Percentiles rank a stretch among this genome's conserved stretches.
Evolutionary conservation across 2,888 invertebrate genomes (phyloP).

Genomic region (Nezara viridula): DNA sequence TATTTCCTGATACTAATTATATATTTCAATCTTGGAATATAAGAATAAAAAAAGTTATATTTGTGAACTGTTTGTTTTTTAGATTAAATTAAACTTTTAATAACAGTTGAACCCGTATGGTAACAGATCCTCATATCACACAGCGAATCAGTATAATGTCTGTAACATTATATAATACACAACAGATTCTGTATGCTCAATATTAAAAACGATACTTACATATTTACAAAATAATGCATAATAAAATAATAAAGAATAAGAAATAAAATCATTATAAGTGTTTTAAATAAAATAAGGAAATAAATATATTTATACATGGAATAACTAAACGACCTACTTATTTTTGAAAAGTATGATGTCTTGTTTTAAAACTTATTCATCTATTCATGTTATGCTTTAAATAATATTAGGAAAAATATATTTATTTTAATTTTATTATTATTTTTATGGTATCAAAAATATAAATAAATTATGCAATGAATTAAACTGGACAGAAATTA

Average conservation of each 20-base stretch:
- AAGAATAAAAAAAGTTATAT: background rate
- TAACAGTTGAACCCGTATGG: background rate
- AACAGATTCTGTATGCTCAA: background rate
- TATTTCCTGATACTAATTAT: background rate
- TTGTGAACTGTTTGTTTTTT: background rate
- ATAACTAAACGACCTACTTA: background rate
- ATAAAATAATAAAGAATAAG: background rate
- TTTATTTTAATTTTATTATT: background rate
- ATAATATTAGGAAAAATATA: no score
- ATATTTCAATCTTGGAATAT: background rate
- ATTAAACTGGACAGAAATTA: background rate
- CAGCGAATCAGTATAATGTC: background rate
- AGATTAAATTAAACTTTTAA: background rate
- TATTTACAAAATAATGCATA: background rate
- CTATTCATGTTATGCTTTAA: no score
- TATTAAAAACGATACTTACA: constrained; percentile 15
- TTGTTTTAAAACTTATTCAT: background rate
- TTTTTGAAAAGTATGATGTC: background rate
- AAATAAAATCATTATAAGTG: background rate
- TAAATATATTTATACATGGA: background rate
- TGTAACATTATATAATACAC: background rate
- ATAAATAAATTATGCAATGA: background rate
- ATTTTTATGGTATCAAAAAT: background rate
- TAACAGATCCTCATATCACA: background rate
- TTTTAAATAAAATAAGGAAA: background rate